A percentile compares a stretch with the other conserved stretches of the same genome.
These are phyloP conservation scores for Poliocrania exsul DNA, from an alignment of 2,797 vertebrate species.

Conservation along the genomic window DNA sequence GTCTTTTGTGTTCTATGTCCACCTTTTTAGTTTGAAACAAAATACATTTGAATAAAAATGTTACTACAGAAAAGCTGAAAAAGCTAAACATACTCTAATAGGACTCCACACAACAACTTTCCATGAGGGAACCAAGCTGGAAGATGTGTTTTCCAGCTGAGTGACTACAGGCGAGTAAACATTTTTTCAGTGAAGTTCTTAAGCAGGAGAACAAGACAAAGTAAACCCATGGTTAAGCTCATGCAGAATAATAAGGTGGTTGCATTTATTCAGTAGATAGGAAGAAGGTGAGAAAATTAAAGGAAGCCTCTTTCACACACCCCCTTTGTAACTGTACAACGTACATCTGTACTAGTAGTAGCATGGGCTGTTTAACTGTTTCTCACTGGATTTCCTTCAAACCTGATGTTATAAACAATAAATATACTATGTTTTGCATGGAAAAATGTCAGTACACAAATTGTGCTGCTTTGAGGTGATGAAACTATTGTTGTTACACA, in stretches of 20 bases:
- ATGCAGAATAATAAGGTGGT: neutral
- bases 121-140: neutral
- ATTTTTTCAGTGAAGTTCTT: neutral
- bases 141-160: neutral
- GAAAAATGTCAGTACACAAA: neutral
- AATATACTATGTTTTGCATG: neutral
- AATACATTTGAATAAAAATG: neutral
- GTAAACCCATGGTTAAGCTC: neutral
- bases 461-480: neutral
- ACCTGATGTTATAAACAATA: neutral
- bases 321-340: neutral
- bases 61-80: neutral
- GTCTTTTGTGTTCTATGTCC: neutral
- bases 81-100: neutral
- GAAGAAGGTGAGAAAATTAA: neutral
- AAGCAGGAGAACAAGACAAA: neutral
- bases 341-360: neutral
- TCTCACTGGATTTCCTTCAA: neutral
- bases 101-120: neutral
- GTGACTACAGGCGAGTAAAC: neutral
- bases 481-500: neutral
- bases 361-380: neutral
- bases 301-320: neutral
- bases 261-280: neutral
- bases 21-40: neutral